Evolutionary conservation across 2,797 vertebrate genomes (phyloP).

Genomic region (Esox masquinongy): DNA sequence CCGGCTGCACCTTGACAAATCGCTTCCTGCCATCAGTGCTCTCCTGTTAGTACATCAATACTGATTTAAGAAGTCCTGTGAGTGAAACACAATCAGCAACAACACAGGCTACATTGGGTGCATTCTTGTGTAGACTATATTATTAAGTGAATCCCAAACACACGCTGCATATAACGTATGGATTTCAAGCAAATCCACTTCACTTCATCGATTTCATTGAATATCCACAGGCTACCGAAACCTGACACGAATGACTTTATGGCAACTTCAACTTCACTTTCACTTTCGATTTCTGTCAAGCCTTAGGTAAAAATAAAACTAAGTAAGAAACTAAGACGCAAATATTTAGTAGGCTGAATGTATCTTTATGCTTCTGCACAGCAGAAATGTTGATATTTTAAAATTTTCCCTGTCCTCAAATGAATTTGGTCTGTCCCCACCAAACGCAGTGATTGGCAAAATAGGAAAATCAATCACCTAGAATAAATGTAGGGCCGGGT

Average conservation of each 20-base stretch:
- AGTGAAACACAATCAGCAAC: neutral
- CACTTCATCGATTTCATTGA: neutral
- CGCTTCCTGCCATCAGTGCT: neutral
- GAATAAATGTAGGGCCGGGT: no score
- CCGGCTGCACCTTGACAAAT: neutral
- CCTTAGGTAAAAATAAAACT: neutral
- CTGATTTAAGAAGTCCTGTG: neutral
- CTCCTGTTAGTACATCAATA: neutral
- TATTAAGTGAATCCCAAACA: neutral
- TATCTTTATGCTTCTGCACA: no score
- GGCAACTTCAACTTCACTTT: neutral
- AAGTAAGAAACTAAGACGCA: no score
- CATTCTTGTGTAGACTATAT: neutral
- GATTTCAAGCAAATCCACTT: neutral
- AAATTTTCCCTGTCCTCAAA: no score
- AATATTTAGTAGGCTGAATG: no score
- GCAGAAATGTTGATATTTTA: no score
- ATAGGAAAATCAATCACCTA: no score
- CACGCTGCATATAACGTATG: neutral
- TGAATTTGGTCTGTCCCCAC: no score
- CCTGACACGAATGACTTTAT: no score
- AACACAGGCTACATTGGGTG: neutral
- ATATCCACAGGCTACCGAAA: neutral
- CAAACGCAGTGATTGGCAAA: no score
- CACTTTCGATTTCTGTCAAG: neutral